Evolutionary conservation across 1,140 invertebrate genomes (phyloP).

Genomic region (Bombyx mori): DNA sequence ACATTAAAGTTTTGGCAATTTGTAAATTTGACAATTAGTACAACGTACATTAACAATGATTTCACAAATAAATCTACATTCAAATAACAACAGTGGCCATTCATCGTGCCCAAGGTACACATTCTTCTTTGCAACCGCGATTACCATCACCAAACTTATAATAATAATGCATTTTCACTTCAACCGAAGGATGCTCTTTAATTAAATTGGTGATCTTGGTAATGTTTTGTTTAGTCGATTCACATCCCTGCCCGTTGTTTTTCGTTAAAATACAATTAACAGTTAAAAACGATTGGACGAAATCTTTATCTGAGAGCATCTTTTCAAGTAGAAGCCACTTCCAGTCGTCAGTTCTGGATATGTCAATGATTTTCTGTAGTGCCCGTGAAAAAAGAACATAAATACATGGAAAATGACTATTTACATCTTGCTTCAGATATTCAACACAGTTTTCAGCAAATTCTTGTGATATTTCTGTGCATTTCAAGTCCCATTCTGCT

Average conservation of each 20-base stretch:
- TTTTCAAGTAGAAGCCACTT: constrained; percentile 14
- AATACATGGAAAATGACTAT: constrained; percentile 29
- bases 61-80: too few species aligned
- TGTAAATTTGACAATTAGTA: too few species aligned
- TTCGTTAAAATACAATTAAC: constrained; percentile 12
- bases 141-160: constrained; percentile 2
- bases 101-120: too few species aligned
- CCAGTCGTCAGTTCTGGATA: constrained; percentile 3
- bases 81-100: too few species aligned
- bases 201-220: constrained; percentile 19
- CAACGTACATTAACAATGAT: too few species aligned
- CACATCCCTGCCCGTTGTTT: constrained; percentile 1
- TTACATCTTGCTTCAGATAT: constrained; percentile 30
- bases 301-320: constrained; percentile 20
- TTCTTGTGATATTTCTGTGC: constrained; percentile 15
- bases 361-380: constrained; percentile 14
- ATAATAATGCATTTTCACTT: constrained; percentile 45
- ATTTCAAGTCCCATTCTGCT: constrained; percentile 22
- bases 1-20: too few species aligned
- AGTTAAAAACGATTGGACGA: constrained; percentile 24
- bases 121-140: background rate
- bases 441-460: constrained; percentile 25
- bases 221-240: constrained; percentile 9
- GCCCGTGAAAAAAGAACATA: constrained; percentile 31
- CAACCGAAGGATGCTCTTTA: constrained; percentile 26